Base-by-base conservation (phyloP, 2,797 vertebrate species). In the Pogoniulus pusillus region DNA sequence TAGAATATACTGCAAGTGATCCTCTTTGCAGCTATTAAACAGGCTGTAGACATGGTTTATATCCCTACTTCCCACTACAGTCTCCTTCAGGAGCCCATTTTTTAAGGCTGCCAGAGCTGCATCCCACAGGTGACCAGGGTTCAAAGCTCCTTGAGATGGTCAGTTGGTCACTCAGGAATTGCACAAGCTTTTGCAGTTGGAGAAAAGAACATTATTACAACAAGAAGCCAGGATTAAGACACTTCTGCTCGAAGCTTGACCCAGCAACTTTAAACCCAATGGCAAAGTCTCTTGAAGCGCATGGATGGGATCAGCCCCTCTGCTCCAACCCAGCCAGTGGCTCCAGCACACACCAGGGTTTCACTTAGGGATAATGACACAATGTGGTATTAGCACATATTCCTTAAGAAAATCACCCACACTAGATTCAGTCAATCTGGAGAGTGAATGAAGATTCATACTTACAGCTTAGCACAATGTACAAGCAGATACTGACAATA, bases 341-440 rank as follows among this genome's bases (percentile, higher is more conserved):
- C 78, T 72, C 39, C 55, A 71, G 24, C 47, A 51, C 27, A 3
- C 34, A 10, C 9, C 0, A 27, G 62, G 17, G 35, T 32, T 90
- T 60, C 54, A 14, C 58, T 35, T 1, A 30, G 53, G 53, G 26
- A 35, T 1, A 24, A 20, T 32, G 66, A 53, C 69, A 63, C 64
- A 37, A 8, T 3, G 0, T 34, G 6, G 0, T 6, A 6, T 22
- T 41, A 69, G 54, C n/a, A 8, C 69, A 7, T 4, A 45, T 45
- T n/a, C n/a, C n/a, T n/a, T n/a, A n/a, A n/a, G n/a, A n/a, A n/a
- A n/a, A n/a, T n/a, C n/a, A n/a, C n/a, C n/a, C n/a, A n/a, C n/a
- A n/a, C n/a, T n/a, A n/a, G n/a, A n/a, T n/a, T n/a, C n/a, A n/a
- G n/a, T n/a, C n/a, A n/a, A n/a, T n/a, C n/a, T n/a, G n/a, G n/a